These are phyloP conservation scores for Cephalopterus ornatus DNA, from an alignment of 2,113 vertebrate species.

Conservation along the genomic window DNA sequence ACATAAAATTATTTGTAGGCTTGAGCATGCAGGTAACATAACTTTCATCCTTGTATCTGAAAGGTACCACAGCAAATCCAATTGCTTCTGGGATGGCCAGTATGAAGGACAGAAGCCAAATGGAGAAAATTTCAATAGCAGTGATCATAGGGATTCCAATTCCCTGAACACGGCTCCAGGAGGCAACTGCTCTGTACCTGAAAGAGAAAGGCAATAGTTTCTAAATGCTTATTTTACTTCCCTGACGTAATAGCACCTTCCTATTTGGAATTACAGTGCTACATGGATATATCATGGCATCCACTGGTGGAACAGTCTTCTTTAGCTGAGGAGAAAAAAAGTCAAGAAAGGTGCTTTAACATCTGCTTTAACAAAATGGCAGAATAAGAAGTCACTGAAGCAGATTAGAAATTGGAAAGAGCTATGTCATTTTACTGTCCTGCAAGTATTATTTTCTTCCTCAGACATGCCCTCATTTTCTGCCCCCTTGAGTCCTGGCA, in stretches of 20 bases:
- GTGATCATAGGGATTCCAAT: conserved; percentile 92
- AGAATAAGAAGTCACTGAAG: background rate
- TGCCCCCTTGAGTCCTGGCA: background rate
- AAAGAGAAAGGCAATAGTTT: background rate
- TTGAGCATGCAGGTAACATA: conserved; percentile 86
- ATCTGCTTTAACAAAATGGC: background rate
- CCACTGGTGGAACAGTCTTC: background rate
- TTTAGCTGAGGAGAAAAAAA: background rate
- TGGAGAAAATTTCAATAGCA: conserved; percentile 88
- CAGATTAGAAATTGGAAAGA: background rate
- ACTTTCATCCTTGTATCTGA: conserved; percentile 74
- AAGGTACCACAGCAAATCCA: conserved; percentile 81
- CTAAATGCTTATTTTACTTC: background rate
- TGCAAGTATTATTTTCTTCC: background rate
- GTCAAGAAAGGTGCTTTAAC: background rate
- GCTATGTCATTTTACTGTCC: background rate
- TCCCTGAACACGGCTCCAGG: conserved; percentile 97
- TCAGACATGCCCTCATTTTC: background rate
- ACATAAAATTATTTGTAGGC: conserved; percentile 75
- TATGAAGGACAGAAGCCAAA: conserved; percentile 91
- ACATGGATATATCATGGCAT: background rate
- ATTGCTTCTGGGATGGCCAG: conserved; percentile 93
- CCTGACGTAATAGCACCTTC: background rate
- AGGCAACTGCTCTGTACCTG: conserved; percentile 95
- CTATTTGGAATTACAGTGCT: background rate